Evolutionary conservation across 2,113 vertebrate genomes (phyloP), one percentile per base, ranked within the genome.

Genomic region (Hoplias malabaricus): DNA sequence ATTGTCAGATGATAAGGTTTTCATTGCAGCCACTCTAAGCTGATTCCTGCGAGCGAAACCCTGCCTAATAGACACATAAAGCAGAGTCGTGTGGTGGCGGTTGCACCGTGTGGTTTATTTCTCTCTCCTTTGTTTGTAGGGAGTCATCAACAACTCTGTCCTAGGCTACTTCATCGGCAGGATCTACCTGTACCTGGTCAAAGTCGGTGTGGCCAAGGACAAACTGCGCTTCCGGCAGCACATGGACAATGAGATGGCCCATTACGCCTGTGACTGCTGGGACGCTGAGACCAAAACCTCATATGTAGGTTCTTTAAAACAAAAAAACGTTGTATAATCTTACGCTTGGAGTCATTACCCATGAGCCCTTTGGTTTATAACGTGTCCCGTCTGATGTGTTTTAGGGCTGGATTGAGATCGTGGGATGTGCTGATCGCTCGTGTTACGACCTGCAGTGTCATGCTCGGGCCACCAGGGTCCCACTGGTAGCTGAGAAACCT

Each of bases 231-330:
- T 99, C 94, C 95, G 97, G 0, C 98, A 99, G 92, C 98, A 99
- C 84, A 99, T 99, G 98, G 98, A 99, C 88, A 99, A 99, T 9
- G 98, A 99, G 90, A 99, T 99, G 98, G 98, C 98, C 81, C 98
- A 99, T 79, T 99, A 99, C 0, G 98, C 98, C 80, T 99, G 97
- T 25, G 98, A 99, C 93, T 99, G 98, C 89, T 99, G 98, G 98
- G 98, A 99, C 4, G 98, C 98, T 0, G 98, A 99, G 84, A 91
- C 97, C 84, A 98, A 98, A 93, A 99, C 98, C 0, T 98, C 97
- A 0, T 99, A 99, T 2, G 97, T 99, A 87, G 50, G 96, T 91
- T 0, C 9, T 31, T 46, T 31, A 1, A 72, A 63, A 19, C 56
- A 2, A 5, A n/a, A n/a, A n/a, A n/a, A n/a, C n/a, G n/a, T n/a